Evolutionary conservation across 2,888 invertebrate species (phyloP).

Genomic region (Diplolepis rosae): DNA sequence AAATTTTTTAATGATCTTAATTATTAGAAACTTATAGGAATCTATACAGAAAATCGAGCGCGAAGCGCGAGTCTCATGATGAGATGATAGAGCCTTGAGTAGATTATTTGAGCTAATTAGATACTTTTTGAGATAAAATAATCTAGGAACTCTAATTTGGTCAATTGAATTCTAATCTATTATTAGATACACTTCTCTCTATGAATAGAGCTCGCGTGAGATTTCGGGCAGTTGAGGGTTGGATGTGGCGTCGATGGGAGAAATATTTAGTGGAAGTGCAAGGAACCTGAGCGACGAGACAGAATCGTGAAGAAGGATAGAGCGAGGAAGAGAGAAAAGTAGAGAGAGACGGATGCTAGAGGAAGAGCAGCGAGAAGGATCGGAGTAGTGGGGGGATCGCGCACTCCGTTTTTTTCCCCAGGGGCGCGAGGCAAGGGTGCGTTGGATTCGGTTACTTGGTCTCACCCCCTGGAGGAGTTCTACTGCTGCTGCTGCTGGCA

Average conservation of each 20-base stretch:
- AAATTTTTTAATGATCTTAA: too few relatives aligned
- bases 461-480: conserved; percentile 58
- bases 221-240: background rate
- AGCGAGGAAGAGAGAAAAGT: conserved; percentile 35
- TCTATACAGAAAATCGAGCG: too few relatives aligned
- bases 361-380: conserved; percentile 51
- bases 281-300: conserved; percentile 44
- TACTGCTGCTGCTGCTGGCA: conserved; percentile 39
- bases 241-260: conserved; percentile 30
- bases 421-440: conserved; percentile 63
- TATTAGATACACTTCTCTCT: too few relatives aligned
- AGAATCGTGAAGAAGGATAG: conserved; percentile 48
- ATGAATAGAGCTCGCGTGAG: too few relatives aligned
- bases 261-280: conserved; percentile 58
- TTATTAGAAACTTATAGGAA: too few relatives aligned
- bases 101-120: too few relatives aligned
- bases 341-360: conserved; percentile 40
- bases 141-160: too few relatives aligned
- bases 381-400: conserved; percentile 55
- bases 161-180: too few relatives aligned
- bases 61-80: too few relatives aligned
- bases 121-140: too few relatives aligned
- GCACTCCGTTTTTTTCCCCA: conserved; percentile 62
- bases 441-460: conserved; percentile 72
- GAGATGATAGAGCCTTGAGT: too few relatives aligned